Percentiles rank a stretch among this genome's conserved stretches.
These are phyloP conservation scores for Biston stratarius DNA, from an alignment of 2,888 invertebrate species.

Conservation along the genomic window DNA sequence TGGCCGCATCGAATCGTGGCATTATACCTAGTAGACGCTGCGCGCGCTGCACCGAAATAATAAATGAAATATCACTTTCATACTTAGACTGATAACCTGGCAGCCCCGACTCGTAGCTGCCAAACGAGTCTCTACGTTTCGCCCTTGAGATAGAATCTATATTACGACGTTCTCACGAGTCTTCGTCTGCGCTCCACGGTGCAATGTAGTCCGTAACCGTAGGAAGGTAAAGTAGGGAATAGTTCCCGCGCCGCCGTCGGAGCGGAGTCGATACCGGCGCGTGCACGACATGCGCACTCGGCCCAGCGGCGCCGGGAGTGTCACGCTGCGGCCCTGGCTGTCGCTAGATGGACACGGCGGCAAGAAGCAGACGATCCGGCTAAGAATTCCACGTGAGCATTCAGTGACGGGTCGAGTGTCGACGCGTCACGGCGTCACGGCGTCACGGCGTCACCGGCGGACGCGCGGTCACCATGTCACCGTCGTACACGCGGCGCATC, in stretches of 20 bases:
- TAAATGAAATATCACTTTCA: no score
- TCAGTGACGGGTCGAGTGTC: no score
- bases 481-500: no score
- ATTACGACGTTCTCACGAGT: constrained; percentile 14
- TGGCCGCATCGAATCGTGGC: background rate
- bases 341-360: background rate
- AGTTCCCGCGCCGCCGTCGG: background rate
- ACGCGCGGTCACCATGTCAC: no score
- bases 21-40: no score
- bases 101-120: constrained; percentile 8
- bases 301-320: constrained; percentile 6
- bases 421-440: no score
- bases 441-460: no score
- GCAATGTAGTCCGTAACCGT: background rate
- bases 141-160: constrained; percentile 6
- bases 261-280: constrained; percentile 33
- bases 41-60: no score
- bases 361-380: no score
- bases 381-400: no score
- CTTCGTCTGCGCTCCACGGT: constrained; percentile 12
- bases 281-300: constrained; percentile 34
- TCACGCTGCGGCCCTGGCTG: constrained; percentile 6
- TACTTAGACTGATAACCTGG: constrained; percentile 32
- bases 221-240: background rate
- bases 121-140: background rate